phyloP scores from a whole-genome alignment of 2,113 vertebrate species.

The Tiliqua scincoides region DNA sequence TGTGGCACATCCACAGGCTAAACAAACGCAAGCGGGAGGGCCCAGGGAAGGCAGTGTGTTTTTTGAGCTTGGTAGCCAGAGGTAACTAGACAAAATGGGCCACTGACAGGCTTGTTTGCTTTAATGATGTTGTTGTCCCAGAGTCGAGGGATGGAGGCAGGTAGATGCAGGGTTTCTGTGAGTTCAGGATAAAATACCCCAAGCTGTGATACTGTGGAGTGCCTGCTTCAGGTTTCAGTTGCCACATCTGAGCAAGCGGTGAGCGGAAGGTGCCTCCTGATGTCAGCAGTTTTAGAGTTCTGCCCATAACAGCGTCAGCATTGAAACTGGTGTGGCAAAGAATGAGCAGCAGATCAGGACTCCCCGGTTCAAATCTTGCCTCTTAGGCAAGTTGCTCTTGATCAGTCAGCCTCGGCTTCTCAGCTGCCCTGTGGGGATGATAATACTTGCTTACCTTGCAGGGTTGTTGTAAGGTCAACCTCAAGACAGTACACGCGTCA shows the following conservation, averaged over 20 bases:
- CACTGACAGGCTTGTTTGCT: not conserved
- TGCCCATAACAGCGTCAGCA: conserved; percentile 6
- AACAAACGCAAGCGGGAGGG: no score
- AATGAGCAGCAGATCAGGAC: no score
- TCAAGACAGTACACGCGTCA: no score
- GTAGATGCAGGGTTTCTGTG: not conserved
- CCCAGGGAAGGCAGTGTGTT: not conserved
- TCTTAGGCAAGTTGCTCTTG: no score
- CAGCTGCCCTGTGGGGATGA: no score
- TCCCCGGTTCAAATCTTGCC: no score
- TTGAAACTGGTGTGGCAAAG: no score
- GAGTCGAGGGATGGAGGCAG: not conserved
- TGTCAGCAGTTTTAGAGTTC: not conserved
- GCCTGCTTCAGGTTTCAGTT: not conserved
- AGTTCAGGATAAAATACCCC: conserved; percentile 1
- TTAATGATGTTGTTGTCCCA: not conserved
- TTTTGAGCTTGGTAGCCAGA: not conserved
- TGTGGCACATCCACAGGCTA: no score
- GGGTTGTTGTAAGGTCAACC: no score
- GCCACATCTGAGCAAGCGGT: conserved; percentile 2
- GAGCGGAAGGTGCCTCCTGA: not conserved
- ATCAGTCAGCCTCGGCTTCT: no score
- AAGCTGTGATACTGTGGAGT: conserved; percentile 13
- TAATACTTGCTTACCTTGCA: no score
- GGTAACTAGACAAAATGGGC: not conserved